Evolutionary conservation across 2,113 vertebrate genomes (phyloP), one percentile per base, ranked within the genome.

Genomic region (Siniperca chuatsi): DNA sequence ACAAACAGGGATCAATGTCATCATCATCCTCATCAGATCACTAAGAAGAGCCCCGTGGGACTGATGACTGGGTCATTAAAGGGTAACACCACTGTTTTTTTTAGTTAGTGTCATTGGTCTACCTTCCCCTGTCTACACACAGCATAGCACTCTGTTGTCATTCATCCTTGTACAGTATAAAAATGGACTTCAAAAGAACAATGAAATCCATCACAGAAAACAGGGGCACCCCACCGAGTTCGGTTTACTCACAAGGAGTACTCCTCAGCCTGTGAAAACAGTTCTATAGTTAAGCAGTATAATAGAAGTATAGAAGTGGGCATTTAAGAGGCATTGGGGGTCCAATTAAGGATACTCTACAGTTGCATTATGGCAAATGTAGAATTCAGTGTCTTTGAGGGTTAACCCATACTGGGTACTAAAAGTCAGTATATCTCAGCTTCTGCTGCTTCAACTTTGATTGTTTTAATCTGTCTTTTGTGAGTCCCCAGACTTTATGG

Each of bases 1-100:
- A 94, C 88, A 90, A 80, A 87, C 50, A 75, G 67, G 62, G 87
- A 91, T 92, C 87, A 64, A 89, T 90, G 82, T 61, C 86, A 81
- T 86, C 82, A 75, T 66, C 72, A 78, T 86, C 78, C 54, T 75
- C 73, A 82, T 79, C 78, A 70, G 85, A 89, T 90, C 80, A 83
- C 68, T 50, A 69, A 79, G 46, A 35, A 57, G 55, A 69, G 68
- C 13, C 71, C 83, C 15, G 48, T 46, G 82, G 76, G 67, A 73
- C 40, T 29, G 69, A 81, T 54, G 58, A 57, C 2, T 4, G 64
- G 87, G 81, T 91, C 82, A 79, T 50, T 52, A 54, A 25, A 85
- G 85, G 87, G 35, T 65, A 76, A 81, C 33, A 15, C 46, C 62
- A 8, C 7, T 42, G 33, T 23, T n/a, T 69, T 58, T 15, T 25